Evolutionary conservation across 2,797 vertebrate species (phyloP).

Genomic region (Chromobotia macracanthus): DNA sequence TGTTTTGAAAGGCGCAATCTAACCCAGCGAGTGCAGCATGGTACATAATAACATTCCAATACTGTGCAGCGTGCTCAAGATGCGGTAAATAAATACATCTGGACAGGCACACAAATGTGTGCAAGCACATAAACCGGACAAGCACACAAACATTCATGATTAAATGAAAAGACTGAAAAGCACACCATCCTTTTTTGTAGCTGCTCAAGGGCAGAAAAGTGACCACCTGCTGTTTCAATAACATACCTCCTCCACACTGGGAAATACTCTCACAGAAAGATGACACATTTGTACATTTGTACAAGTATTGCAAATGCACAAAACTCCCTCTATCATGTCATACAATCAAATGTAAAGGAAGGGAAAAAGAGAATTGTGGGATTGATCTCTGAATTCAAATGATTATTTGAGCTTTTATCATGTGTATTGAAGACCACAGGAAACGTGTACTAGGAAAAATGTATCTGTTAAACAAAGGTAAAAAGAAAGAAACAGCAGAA

Average conservation of each 20-base stretch:
- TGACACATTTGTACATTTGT: background rate
- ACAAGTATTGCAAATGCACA: background rate
- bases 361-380: background rate
- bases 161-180: background rate
- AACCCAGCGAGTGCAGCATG: conserved; percentile 28
- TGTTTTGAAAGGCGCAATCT: conserved; percentile 64
- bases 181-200: background rate
- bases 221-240: conserved; percentile 16
- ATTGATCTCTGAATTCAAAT: background rate
- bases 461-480: background rate
- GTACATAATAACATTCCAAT: conserved; percentile 5
- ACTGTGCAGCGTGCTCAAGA: background rate
- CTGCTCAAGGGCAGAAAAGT: background rate
- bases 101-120: background rate
- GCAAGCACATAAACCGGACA: background rate
- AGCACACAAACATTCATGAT: background rate
- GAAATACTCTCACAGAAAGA: background rate
- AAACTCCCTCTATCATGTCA: background rate
- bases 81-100: conserved; percentile 1
- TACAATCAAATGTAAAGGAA: background rate
- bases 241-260: background rate
- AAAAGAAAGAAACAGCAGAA: too few species aligned
- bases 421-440: background rate
- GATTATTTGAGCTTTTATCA: background rate
- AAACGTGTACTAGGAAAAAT: background rate